Percentiles rank a stretch among this genome's conserved stretches.
Evolutionary conservation across 2,888 invertebrate species (phyloP).

Genomic region (Thecophora atra): DNA sequence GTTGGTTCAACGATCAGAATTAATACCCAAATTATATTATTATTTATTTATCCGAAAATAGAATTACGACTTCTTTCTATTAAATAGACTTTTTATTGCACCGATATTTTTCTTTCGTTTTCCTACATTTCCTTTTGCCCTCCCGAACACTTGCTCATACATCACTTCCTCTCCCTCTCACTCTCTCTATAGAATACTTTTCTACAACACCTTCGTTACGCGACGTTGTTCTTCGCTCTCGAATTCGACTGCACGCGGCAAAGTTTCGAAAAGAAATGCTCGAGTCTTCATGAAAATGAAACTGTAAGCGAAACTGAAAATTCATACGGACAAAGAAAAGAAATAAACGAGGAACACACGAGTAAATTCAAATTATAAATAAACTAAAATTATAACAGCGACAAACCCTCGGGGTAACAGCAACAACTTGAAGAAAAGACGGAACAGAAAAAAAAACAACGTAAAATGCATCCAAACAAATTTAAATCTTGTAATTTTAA

Average conservation of each 20-base stretch:
- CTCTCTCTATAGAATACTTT: constrained; percentile 46
- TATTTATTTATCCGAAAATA: constrained; percentile 45
- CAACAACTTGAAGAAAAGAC: constrained; percentile 5
- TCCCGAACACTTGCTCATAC: constrained; percentile 54
- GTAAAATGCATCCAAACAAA: no score
- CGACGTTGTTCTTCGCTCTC: constrained; percentile 33
- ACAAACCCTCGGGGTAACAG: no score
- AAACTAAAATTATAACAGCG: constrained; percentile 32
- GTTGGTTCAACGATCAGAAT: no score
- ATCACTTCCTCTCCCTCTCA: constrained; percentile 39
- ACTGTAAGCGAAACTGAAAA: constrained; percentile 53
- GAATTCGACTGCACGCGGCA: constrained; percentile 55
- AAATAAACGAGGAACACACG: not conserved
- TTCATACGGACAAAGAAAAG: constrained; percentile 10
- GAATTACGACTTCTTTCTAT: constrained; percentile 34
- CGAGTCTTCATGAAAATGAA: constrained; percentile 46
- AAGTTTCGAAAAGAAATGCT: constrained; percentile 60
- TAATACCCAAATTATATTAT: constrained; percentile 3
- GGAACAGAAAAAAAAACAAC: no score
- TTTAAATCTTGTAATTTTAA: constrained; percentile 28
- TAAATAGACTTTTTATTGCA: constrained; percentile 5
- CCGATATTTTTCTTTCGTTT: constrained; percentile 15
- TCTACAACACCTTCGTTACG: constrained; percentile 35
- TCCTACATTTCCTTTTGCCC: constrained; percentile 38
- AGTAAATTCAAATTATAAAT: constrained; percentile 37